These are phyloP conservation scores for Spea hammondii DNA, from an alignment of 2,797 vertebrate genomes.

Conservation along the genomic window DNA sequence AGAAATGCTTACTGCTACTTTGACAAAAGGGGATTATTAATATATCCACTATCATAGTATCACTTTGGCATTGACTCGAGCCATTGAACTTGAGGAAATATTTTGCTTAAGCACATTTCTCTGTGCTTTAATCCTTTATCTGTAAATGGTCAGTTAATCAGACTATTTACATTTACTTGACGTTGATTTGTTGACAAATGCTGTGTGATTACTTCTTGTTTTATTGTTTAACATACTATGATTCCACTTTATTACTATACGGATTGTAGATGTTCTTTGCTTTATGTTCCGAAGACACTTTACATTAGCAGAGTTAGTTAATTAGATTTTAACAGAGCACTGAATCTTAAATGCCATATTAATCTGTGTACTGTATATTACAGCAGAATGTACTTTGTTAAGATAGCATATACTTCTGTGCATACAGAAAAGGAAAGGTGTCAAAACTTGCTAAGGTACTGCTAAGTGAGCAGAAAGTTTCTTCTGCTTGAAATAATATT, in stretches of 20 bases:
- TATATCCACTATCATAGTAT: not conserved
- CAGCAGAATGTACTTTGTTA: too few species aligned
- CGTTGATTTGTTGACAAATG: constrained; percentile 11
- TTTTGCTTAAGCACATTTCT: constrained; percentile 10
- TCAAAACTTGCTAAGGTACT: too few species aligned
- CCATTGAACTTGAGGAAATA: constrained; percentile 16
- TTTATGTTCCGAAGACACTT: constrained; percentile 30
- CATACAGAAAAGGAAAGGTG: too few species aligned
- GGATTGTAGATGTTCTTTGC: constrained; percentile 26
- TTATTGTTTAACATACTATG: constrained; percentile 25
- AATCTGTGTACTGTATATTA: not conserved
- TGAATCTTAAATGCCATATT: constrained; percentile 7
- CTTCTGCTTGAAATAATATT: too few species aligned
- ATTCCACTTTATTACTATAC: constrained; percentile 29
- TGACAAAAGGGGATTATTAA: too few species aligned
- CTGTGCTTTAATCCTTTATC: constrained; percentile 13
- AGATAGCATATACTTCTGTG: too few species aligned
- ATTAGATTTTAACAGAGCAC: constrained; percentile 18
- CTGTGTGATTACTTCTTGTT: constrained; percentile 34
- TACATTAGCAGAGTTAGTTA: constrained; percentile 20
- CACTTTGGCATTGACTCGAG: not conserved
- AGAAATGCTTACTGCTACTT: too few species aligned
- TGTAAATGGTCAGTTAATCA: constrained; percentile 31
- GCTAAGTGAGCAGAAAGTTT: too few species aligned
- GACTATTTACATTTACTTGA: constrained; percentile 22